Evolutionary conservation across 2,888 invertebrate genomes (phyloP), one percentile per base, ranked within the genome.

Genomic region (Polydrusus pterygomalis): DNA sequence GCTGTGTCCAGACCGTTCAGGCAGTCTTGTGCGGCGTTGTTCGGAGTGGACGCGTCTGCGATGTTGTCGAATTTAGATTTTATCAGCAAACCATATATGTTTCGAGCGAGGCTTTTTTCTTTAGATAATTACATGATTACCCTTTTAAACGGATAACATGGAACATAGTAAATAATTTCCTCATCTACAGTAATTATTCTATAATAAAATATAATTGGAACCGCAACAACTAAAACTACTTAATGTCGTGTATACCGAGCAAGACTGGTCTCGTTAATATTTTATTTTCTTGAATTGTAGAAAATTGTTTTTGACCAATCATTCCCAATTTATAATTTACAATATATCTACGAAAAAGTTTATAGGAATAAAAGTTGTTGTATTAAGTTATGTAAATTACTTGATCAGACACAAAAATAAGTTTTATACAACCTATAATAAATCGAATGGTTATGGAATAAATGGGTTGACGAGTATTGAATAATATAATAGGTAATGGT

Each of bases 361-460:
- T 51, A 51, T 30, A 51, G 30, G 63, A 2, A 43, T 38, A 47
- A 51, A 30, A 38, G 25, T 20, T 63, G 17, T 72, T 58, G 65
- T 72, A 65, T n/a, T n/a, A 30, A 72, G 64, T 65, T 72, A 72
- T 72, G 65, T 72, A 65, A 72, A 72, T 13, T 54, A 51, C 2
- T 54, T 38, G 45, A n/a, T n/a, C 58, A 18, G 30, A 17, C 25
- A 38, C 11, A 43, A 51, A 40, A 71, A 43, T 62, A 43, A 8
- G 13, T 34, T 25, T 34, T 9, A 56, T 34, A 34, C 56, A 34
- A 10, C 3, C n/a, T 38, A 17, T 17, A 58, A 38, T 38, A 38
- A 60, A 60, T 38, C 1, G n/a, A 60, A 38, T 56, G 11, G 10
- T 34, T 30, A 10, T n/a, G n/a, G n/a, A n/a, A 54, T 10, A 20